phyloP scores from a whole-genome alignment of 2,113 vertebrate species.

The Gallinago paraguaiae region DNA sequence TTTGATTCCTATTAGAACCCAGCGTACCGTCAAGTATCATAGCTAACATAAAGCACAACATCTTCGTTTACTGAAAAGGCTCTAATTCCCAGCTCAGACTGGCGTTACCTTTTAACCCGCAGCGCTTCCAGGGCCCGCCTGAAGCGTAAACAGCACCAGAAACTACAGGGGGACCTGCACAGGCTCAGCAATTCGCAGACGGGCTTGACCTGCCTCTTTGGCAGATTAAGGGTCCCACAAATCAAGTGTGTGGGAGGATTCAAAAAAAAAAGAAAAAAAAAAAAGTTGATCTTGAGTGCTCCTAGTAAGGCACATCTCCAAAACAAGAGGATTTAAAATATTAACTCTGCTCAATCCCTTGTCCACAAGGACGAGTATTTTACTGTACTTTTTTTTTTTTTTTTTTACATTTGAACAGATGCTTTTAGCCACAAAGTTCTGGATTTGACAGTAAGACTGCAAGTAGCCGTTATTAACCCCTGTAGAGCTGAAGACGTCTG shows the following conservation, averaged over 20 bases:
- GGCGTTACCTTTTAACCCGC: not conserved
- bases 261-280: not conserved
- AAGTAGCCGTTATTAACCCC: not conserved
- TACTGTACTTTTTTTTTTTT: not conserved
- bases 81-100: not conserved
- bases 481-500: accelerated
- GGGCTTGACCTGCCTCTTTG: not conserved
- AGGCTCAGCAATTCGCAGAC: not conserved
- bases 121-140: not conserved
- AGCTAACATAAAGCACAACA: not conserved
- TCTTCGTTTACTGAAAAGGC: not conserved
- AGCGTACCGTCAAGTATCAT: not conserved
- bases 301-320: not conserved
- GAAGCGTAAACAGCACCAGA: slow-evolving; percentile 24
- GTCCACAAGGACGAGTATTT: not conserved
- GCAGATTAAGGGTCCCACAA: slow-evolving; percentile 41
- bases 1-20: not conserved
- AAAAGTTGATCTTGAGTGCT: not conserved
- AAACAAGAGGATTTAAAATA: not conserved
- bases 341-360: not conserved
- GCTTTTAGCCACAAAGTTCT: not conserved
- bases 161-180: not conserved
- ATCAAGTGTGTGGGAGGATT: not conserved
- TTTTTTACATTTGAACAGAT: not conserved
- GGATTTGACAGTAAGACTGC: not conserved